A percentile compares a stretch with the other conserved stretches of the same genome.
These are phyloP conservation scores for Asarcornis scutulata DNA, from an alignment of 2,113 vertebrate species.

Conservation along the genomic window DNA sequence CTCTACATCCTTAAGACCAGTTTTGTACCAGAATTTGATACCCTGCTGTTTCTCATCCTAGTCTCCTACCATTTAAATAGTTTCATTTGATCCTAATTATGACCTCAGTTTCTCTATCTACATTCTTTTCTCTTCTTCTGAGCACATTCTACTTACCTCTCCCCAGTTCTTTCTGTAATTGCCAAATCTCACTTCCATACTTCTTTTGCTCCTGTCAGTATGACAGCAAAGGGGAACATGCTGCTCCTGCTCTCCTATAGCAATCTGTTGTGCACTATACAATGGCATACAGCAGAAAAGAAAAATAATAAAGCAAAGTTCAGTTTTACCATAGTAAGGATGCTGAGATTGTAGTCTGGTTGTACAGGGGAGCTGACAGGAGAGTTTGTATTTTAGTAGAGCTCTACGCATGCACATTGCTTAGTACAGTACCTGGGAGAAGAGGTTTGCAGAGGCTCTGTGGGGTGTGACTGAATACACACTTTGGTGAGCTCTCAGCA, in stretches of 20 bases:
- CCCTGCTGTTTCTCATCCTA: background rate
- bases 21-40: background rate
- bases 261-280: background rate
- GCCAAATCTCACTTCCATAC: background rate
- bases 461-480: conserved; percentile 18
- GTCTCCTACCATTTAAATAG: background rate
- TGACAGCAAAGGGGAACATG: background rate
- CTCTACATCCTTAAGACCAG: background rate
- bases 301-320: background rate
- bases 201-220: background rate
- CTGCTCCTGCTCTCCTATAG: background rate
- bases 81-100: background rate
- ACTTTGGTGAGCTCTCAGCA: conserved; percentile 23
- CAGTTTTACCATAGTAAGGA: background rate
- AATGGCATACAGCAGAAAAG: background rate
- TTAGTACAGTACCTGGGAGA: background rate
- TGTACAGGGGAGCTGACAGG: background rate
- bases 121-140: background rate
- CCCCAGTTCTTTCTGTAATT: background rate
- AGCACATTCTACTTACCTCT: background rate
- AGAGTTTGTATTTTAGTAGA: background rate
- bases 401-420: background rate
- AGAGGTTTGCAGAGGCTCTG: background rate
- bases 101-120: background rate
- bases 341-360: background rate